Conservation (phyloP, 2,797 vertebrate genomes). For the Serranus cabrilla region DNA sequence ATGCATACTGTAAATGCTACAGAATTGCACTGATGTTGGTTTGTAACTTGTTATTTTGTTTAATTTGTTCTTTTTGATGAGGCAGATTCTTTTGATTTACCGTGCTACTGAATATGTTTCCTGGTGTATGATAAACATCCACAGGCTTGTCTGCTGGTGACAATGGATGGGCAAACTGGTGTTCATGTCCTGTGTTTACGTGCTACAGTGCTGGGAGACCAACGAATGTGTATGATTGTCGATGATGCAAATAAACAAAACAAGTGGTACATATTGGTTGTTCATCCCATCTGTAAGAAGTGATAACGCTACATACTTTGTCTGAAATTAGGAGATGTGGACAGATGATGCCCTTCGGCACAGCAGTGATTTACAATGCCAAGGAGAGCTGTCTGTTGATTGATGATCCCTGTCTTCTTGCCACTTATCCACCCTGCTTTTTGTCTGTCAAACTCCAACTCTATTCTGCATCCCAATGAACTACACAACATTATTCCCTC, state of each 20-base stretch:
- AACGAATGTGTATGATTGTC: constrained; percentile 93
- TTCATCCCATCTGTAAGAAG: constrained; percentile 57
- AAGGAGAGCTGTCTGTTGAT: constrained; percentile 61
- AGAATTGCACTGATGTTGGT: constrained; percentile 86
- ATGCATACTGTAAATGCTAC: constrained; percentile 75
- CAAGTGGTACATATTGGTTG: constrained; percentile 63
- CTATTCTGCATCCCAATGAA: constrained; percentile 28
- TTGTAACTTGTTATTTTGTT: constrained; percentile 63
- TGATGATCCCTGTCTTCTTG: constrained; percentile 55
- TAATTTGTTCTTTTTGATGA: constrained; percentile 46
- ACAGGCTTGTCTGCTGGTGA: constrained; percentile 58
- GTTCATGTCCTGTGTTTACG: constrained; percentile 90
- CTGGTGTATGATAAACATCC: constrained; percentile 58
- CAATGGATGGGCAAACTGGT: constrained; percentile 83
- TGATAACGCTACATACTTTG: constrained; percentile 1
- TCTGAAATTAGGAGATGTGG: constrained; percentile 42
- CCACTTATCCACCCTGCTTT: constrained; percentile 47
- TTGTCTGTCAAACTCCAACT: constrained; percentile 51
- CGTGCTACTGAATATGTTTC: constrained; percentile 61
- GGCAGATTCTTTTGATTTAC: constrained; percentile 42
- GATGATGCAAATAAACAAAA: constrained; percentile 88
- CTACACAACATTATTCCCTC: constrained; percentile 17
- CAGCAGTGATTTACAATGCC: constrained; percentile 53
- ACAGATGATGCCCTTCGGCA: constrained; percentile 57
- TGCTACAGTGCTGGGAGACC: constrained; percentile 93